These are phyloP conservation scores for Prunella fulvescens DNA, from an alignment of 2,113 vertebrate species.

Conservation along the genomic window DNA sequence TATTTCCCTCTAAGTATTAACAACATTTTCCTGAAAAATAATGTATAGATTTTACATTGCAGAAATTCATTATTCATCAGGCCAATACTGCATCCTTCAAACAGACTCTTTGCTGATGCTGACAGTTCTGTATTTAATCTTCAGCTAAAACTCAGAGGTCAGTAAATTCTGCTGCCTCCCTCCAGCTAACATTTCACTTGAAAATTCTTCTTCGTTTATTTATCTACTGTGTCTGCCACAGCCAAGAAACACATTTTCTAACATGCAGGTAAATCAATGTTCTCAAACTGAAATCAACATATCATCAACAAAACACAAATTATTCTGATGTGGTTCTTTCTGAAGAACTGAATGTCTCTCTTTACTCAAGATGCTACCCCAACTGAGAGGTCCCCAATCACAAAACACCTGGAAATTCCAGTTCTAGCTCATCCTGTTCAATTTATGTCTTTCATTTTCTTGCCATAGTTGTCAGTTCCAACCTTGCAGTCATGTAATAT, in stretches of 20 bases:
- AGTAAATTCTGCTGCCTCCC: background rate
- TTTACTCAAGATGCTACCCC: rapidly evolving
- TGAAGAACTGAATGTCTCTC: background rate
- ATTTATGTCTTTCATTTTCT: background rate
- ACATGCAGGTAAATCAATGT: background rate
- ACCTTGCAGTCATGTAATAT: background rate
- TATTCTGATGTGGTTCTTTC: background rate
- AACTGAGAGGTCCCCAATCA: background rate
- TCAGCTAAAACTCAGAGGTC: background rate
- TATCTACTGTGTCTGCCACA: background rate
- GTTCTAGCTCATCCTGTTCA: background rate
- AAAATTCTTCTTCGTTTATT: background rate
- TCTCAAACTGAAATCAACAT: background rate
- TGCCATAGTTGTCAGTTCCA: background rate
- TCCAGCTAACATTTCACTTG: background rate
- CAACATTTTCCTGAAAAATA: background rate
- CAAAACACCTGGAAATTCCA: background rate
- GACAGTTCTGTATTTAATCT: background rate
- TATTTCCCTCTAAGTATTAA: background rate
- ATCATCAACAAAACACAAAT: background rate
- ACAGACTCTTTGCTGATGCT: background rate
- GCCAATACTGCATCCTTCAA: background rate
- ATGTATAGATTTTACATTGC: background rate
- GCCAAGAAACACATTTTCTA: background rate
- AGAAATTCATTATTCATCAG: background rate